Base-by-base conservation (phyloP, 2,113 vertebrate genomes). In the Anseranas semipalmata region DNA sequence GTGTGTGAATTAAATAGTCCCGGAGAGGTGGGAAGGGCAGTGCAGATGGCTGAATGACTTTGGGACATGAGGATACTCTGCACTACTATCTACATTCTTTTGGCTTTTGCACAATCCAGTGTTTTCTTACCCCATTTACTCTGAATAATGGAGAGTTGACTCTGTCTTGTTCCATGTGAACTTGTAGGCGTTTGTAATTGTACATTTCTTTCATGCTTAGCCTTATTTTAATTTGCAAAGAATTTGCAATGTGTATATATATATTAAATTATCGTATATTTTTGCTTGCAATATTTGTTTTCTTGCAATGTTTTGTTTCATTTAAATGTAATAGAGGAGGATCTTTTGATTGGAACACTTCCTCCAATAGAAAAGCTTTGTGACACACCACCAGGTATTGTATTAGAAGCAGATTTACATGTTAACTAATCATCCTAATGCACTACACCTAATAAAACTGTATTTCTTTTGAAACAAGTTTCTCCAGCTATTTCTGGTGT, bases 311-410 rank as follows among this genome's bases (percentile, higher is more conserved):
- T 97, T 97, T 97, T 97, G 91, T 98, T 98, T 97, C 90, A 97
- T 97, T 96, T 98, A 98, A 98, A 95, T 92, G 73, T 96, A 97
- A 97, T 98, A 99, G 99, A 99, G 92, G 98, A 98, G 91, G 98
- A 99, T 98, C 95, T 98, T 97, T 99, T 99, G 96, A 97, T 99
- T 98, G 98, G 95, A 72, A 99, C 98, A 97, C 98, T 98, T 98
- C 98, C 98, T 91, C 98, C 98, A 96, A 98, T 98, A 99, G 99
- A 99, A 98, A 99, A 98, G 97, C 98, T 98, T 93, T 98, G 97
- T 98, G 99, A 99, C 71, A 98, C 98, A 62, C 96, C 98, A 85
- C 97, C 99, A 99, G 99, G 99, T 99, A 99, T 92, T 89, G 97
- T 98, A 97, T 79, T 43, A n/a, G 87, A 96, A 96, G 93, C 66